Evolutionary conservation across 2,797 vertebrate species (phyloP).

Genomic region (Macropus fuliginosus): DNA sequence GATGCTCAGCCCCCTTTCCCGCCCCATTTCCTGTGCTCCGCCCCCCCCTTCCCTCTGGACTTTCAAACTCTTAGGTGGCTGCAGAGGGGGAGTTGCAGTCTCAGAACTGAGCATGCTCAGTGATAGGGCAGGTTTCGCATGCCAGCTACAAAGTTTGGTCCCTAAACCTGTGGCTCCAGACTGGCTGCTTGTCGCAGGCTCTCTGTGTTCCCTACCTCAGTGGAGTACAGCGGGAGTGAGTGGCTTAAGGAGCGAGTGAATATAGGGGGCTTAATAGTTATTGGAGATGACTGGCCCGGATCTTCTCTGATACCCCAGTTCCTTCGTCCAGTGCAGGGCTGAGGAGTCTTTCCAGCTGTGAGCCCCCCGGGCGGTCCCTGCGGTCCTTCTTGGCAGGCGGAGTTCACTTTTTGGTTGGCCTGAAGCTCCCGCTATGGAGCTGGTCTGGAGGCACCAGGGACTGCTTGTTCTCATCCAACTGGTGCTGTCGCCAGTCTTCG

Average conservation of each 20-base stretch:
- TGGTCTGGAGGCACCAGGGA: not conserved
- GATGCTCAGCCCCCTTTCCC: not conserved
- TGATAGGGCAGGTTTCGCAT: not conserved
- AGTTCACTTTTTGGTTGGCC: not conserved
- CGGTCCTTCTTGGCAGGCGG: not conserved
- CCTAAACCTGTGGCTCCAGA: not conserved
- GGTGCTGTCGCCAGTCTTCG: slow-evolving; percentile 5
- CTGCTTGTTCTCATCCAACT: slow-evolving; percentile 66
- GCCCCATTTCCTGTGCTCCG: not conserved
- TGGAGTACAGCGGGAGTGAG: not conserved
- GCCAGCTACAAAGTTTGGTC: not conserved
- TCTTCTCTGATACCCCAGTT: not conserved
- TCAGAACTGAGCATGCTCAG: not conserved
- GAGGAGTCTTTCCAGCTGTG: not conserved
- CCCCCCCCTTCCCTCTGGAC: not conserved
- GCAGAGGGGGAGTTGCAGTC: not conserved
- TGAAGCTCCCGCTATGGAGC: not conserved
- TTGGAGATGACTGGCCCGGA: not conserved
- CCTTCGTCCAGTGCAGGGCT: not conserved
- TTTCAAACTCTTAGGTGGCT: not conserved
- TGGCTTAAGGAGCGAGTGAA: not conserved
- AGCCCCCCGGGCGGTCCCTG: not conserved
- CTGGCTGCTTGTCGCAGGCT: not conserved
- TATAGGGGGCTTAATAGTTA: not conserved
- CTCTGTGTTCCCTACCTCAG: not conserved